Evolutionary conservation across 92 coral and sea anemone species (phyloP).

Genomic region (Micromussa lordhowensis): DNA sequence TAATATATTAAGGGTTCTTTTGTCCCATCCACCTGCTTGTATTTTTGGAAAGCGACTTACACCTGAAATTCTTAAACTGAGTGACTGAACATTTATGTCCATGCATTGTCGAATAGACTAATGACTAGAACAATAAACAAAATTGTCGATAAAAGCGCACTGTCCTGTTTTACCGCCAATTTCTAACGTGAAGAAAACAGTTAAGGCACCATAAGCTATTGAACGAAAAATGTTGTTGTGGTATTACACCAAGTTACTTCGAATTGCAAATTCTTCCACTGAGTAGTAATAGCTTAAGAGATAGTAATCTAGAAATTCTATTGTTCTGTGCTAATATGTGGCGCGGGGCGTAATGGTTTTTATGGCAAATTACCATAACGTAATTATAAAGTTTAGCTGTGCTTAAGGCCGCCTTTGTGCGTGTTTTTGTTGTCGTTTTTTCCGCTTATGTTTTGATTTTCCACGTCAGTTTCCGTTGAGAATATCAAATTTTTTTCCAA

Average conservation of each 20-base stretch:
- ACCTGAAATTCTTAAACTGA: neutral
- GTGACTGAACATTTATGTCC: neutral
- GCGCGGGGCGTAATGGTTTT: no score
- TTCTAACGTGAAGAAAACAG: neutral
- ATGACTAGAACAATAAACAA: neutral
- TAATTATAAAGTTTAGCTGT: neutral
- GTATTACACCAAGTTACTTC: neutral
- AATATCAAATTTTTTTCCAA: neutral
- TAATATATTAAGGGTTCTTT: neutral
- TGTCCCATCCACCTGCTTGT: neutral
- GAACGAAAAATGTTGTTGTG: neutral
- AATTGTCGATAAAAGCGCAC: neutral
- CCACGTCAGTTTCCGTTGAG: neutral
- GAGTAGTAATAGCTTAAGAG: neutral
- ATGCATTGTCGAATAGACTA: neutral
- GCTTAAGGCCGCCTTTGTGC: neutral
- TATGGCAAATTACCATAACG: conserved; percentile 20
- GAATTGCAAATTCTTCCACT: neutral
- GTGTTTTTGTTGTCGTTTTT: neutral
- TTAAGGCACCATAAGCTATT: no score
- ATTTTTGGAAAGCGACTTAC: neutral
- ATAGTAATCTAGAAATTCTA: neutral
- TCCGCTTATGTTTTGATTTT: neutral
- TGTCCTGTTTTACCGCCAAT: neutral
- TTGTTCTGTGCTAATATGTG: neutral